These are phyloP conservation scores for Heliconius aoede DNA, from an alignment of 2,888 invertebrate genomes.

Conservation along the genomic window DNA sequence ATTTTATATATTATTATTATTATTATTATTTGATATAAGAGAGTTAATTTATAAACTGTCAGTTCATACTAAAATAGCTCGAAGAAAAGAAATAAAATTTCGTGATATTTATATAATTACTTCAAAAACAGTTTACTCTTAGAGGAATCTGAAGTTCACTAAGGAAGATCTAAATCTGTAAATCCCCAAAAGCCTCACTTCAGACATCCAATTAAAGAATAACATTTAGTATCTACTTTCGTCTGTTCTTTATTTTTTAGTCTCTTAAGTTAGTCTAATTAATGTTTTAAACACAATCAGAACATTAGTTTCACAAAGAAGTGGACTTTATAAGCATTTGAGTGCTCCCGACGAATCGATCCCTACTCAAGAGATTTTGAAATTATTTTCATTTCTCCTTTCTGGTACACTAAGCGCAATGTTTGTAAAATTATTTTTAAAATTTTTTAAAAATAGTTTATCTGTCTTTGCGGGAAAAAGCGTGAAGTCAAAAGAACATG, in stretches of 20 bases:
- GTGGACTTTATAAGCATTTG: not conserved
- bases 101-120: not conserved
- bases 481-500: not conserved
- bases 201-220: conserved; percentile 23
- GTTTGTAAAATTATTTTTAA: no score
- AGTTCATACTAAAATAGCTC: not conserved
- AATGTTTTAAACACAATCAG: not conserved
- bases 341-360: no score
- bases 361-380: no score
- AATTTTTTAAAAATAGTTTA: no score
- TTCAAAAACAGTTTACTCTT: conserved; percentile 13
- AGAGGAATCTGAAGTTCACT: not conserved
- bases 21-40: no score
- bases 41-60: no score
- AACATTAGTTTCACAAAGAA: not conserved
- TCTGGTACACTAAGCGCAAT: no score
- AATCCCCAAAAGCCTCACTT: conserved; percentile 10
- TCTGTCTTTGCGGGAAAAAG: no score
- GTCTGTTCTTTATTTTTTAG: conserved; percentile 6
- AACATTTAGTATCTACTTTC: not conserved
- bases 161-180: conserved; percentile 4
- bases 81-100: not conserved
- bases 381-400: no score
- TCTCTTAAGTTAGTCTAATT: conserved; percentile 1
- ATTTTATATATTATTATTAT: no score